A percentile compares a stretch with the other conserved stretches of the same genome.
phyloP scores from a whole-genome alignment of 2,113 vertebrate species.

The Zootoca vivipara region DNA sequence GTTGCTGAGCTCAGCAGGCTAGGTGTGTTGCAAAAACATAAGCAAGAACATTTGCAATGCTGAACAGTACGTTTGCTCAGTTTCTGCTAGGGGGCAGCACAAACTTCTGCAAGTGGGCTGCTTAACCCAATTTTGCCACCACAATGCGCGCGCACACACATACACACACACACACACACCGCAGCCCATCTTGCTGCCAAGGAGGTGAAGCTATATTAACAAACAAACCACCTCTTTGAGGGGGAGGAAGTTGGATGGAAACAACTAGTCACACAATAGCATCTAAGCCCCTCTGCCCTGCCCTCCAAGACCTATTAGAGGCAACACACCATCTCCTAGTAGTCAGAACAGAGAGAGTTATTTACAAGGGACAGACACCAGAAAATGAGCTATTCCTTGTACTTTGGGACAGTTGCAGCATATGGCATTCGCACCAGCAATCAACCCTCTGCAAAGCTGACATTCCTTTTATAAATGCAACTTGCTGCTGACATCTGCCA shows the following conservation, averaged over 20 bases:
- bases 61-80: too few relatives aligned
- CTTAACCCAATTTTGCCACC: background rate
- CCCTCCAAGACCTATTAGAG: too few relatives aligned
- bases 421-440: background rate
- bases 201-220: background rate
- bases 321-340: too few relatives aligned
- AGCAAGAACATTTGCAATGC: too few relatives aligned
- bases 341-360: too few relatives aligned
- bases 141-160: too few relatives aligned
- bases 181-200: background rate
- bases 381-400: background rate
- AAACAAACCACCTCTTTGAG: too few relatives aligned
- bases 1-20: background rate
- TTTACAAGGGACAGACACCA: background rate
- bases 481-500: background rate
- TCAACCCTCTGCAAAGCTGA: background rate
- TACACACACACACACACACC: too few relatives aligned
- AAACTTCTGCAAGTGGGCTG: too few relatives aligned
- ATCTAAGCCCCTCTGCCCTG: too few relatives aligned
- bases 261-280: too few relatives aligned
- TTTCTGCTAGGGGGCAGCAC: background rate
- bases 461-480: background rate
- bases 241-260: too few relatives aligned
- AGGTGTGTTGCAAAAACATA: background rate
- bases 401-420: background rate